Base-by-base conservation (phyloP, 2,113 vertebrate species). In the Neomonachus schauinslandi region DNA sequence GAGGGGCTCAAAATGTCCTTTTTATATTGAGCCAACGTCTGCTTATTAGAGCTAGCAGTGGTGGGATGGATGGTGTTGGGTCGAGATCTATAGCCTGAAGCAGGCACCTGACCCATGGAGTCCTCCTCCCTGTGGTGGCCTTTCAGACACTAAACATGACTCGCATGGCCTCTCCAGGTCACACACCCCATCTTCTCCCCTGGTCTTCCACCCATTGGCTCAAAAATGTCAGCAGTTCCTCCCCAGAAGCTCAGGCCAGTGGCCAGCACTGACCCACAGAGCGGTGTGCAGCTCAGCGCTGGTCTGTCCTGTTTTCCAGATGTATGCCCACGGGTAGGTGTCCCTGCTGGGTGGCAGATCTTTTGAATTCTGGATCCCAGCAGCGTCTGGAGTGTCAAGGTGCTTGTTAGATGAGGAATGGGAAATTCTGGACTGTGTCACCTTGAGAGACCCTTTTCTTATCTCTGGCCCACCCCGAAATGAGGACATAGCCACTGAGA, bases 211-310 rank as follows among this genome's bases (percentile, higher is more conserved):
- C 16, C 2, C 10, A 3, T 3, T 1, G 18, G 26, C 63, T 86
- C 86, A 46, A 74, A 57, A 59, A 14, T 0, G 5, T 4, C 0
- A 1, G 14, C 33, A 0, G 13, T 36, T 33, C 51, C 36, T 36
- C 7, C 16, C 28, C 63, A 1, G 12, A 36, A 55, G 31, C 79
- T 5, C 19, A 6, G 22, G 76, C 14, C 74, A 28, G 81, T 0
- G 7, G 63, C 53, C 11, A 12, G 82, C 4, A 13, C 61, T n/a
- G 61, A n/a, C 77, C 83, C 57, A 42, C 57, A 2, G 9, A 13
- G 36, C 49, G 11, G 28, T 0, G 0, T 8, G 10, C 4, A 1
- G 5, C 39, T 36, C 10, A 0, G 0, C 0, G 2, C 8, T 24
- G 28, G 5, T 7, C 76, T 28, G 49, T 51, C 57, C 5, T 1